Evolutionary conservation across 2,888 invertebrate species (phyloP).

Genomic region (Poecilus cupreus): DNA sequence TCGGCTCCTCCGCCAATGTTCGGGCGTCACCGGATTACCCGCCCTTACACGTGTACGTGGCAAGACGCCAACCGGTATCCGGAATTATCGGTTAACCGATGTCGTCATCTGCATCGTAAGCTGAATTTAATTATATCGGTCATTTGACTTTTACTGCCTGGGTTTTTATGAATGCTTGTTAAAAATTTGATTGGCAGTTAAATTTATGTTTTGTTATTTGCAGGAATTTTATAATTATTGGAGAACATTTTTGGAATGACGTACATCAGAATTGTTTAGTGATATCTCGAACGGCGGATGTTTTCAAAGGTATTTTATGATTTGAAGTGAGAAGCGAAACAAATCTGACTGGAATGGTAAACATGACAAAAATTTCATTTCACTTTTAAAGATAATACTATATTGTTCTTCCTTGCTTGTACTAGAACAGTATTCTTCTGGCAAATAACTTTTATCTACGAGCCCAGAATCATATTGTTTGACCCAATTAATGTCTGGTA

Average conservation of each 20-base stretch:
- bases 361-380: too few relatives aligned
- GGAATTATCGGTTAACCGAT: background rate
- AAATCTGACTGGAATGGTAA: too few relatives aligned
- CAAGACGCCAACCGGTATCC: background rate
- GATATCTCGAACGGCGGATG: too few relatives aligned
- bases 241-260: background rate
- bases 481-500: too few relatives aligned
- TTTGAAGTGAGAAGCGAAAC: too few relatives aligned
- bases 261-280: background rate
- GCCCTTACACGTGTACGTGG: background rate
- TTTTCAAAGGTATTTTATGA: too few relatives aligned
- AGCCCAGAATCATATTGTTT: too few relatives aligned
- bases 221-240: background rate
- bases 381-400: too few relatives aligned
- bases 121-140: constrained; percentile 2
- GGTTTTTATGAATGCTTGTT: background rate
- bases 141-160: background rate
- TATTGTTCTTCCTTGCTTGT: too few relatives aligned
- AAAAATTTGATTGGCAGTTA: constrained; percentile 10
- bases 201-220: background rate
- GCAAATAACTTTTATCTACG: too few relatives aligned
- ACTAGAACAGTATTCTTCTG: too few relatives aligned
- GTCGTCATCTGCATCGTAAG: background rate
- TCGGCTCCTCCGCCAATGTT: background rate
- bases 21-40: background rate